Conservation (phyloP, 2,113 vertebrate genomes). For the Chaetura pelagica region DNA sequence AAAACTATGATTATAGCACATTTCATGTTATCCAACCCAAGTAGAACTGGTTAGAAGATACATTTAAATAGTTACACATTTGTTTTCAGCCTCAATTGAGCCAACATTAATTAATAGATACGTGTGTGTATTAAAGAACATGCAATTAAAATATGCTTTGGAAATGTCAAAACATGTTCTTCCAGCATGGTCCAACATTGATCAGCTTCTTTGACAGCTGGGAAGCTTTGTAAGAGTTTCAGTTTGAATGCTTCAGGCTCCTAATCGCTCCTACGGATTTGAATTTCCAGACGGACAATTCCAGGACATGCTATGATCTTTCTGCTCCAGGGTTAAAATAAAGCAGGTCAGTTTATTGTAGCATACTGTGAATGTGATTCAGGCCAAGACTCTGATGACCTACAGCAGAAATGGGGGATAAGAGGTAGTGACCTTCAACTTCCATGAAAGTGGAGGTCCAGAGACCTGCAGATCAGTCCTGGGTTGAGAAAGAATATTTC, state of each 20-base stretch:
- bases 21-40: background rate
- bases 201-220: conserved; percentile 29
- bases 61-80: background rate
- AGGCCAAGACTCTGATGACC: background rate
- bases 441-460: background rate
- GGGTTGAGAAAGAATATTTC: background rate
- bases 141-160: conserved; percentile 1
- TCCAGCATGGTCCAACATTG: background rate
- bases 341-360: background rate
- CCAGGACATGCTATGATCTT: background rate
- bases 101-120: background rate
- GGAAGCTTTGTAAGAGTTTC: background rate
- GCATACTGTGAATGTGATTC: background rate
- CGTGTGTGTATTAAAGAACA: background rate
- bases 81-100: background rate
- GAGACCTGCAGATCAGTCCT: background rate
- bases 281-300: conserved; percentile 46
- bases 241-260: conserved; percentile 3
- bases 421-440: background rate
- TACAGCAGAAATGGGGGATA: background rate
- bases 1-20: background rate
- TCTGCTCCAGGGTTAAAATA: background rate
- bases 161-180: conserved; percentile 43
- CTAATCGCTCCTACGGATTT: background rate
- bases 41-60: background rate